Conservation (phyloP, 2,888 invertebrate species). For the Parnassius orleans region DNA sequence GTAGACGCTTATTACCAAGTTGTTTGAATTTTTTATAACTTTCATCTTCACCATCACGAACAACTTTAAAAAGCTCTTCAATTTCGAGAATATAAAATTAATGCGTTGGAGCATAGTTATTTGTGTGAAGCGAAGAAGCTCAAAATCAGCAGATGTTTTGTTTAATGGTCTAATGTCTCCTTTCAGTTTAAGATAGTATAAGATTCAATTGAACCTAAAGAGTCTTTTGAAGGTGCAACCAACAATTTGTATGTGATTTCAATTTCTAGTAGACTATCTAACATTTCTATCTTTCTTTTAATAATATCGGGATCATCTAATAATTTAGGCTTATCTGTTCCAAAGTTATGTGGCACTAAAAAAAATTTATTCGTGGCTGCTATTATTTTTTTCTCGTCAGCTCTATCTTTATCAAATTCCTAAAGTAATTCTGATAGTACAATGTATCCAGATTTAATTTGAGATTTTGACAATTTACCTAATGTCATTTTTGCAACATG, state of each 20-base stretch:
- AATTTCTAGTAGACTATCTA: slow-evolving; percentile 94
- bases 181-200: slow-evolving; percentile 94
- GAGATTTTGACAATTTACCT: slow-evolving; percentile 24
- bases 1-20: slow-evolving; percentile 89
- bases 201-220: slow-evolving; percentile 84
- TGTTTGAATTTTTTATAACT: slow-evolving; percentile 92
- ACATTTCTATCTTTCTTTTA: slow-evolving; percentile 85
- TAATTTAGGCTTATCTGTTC: slow-evolving; percentile 88
- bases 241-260: slow-evolving; percentile 96
- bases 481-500: slow-evolving; percentile 27
- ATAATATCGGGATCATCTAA: slow-evolving; percentile 88
- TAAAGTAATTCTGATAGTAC: slow-evolving; percentile 18
- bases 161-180: slow-evolving; percentile 88
- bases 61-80: slow-evolving; percentile 83
- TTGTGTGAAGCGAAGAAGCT: too few species aligned
- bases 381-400: slow-evolving; percentile 15
- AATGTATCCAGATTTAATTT: slow-evolving; percentile 20
- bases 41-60: slow-evolving; percentile 88
- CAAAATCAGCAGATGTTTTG: slow-evolving; percentile 86
- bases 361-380: slow-evolving; percentile 28
- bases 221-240: slow-evolving; percentile 68
- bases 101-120: slow-evolving; percentile 95
- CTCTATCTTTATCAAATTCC: slow-evolving; percentile 14
- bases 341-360: slow-evolving; percentile 91
- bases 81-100: slow-evolving; percentile 64